Conservation (phyloP, 1,140 invertebrate species). For the Tribolium castaneum region DNA sequence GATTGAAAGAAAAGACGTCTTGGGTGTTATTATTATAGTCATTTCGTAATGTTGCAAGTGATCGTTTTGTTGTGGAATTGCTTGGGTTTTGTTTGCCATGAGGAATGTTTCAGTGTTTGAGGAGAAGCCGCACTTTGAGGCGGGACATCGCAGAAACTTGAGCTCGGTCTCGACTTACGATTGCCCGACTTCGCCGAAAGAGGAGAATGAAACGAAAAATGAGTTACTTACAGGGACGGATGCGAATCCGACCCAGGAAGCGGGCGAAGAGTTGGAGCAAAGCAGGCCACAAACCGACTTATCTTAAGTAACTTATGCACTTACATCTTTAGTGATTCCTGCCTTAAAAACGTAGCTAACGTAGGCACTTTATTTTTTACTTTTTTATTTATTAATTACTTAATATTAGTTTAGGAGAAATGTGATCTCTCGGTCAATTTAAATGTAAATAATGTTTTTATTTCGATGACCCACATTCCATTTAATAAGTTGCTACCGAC, state of each 20-base stretch:
- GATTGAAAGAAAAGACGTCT: too few species aligned
- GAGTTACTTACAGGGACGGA: constrained; percentile 3
- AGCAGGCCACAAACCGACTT: constrained; percentile 6
- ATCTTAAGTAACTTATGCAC: constrained; percentile 37
- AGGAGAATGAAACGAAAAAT: constrained; percentile 32
- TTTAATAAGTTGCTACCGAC: constrained; percentile 7
- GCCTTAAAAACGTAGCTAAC: constrained; percentile 33
- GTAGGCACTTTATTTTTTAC: constrained; percentile 23
- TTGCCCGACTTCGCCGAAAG: constrained; percentile 48
- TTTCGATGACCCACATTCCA: constrained; percentile 23
- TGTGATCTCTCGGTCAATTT: constrained; percentile 45
- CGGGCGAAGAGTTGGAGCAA: neutral
- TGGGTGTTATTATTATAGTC: too few species aligned
- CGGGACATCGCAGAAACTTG: constrained; percentile 53
- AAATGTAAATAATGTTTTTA: constrained; percentile 28
- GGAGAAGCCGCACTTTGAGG: constrained; percentile 67
- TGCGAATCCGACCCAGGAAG: neutral
- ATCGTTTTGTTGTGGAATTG: too few species aligned
- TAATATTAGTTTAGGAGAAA: constrained; percentile 28
- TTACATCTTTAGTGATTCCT: constrained; percentile 41
- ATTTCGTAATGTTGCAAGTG: too few species aligned
- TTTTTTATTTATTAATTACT: constrained; percentile 37
- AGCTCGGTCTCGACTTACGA: constrained; percentile 57
- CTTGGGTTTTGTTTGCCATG: constrained; percentile 14
- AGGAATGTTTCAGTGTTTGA: constrained; percentile 71